These are phyloP conservation scores for Pammene fasciana DNA, from an alignment of 2,888 invertebrate genomes.

Conservation along the genomic window DNA sequence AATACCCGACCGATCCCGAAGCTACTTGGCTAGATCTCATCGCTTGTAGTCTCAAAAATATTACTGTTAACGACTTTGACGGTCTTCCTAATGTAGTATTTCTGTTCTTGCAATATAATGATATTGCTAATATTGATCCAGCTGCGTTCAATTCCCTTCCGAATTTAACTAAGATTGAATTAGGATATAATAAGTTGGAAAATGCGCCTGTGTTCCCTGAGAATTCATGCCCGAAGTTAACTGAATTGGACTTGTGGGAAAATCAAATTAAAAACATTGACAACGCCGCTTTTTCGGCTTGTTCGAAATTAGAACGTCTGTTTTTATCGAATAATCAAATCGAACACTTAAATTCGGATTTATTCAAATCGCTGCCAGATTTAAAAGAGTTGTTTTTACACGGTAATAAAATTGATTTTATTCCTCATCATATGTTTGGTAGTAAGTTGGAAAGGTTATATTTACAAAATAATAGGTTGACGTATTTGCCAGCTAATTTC, in stretches of 20 bases:
- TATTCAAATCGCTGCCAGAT: neutral
- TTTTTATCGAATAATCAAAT: neutral
- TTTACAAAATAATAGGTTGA: neutral
- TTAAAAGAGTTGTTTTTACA: constrained; percentile 5
- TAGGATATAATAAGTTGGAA: neutral
- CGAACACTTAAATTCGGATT: neutral
- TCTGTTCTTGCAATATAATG: neutral
- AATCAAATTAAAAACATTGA: neutral
- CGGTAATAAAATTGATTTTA: neutral
- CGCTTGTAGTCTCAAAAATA: neutral
- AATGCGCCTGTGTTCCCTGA: neutral
- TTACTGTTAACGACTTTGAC: neutral
- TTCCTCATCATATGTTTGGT: neutral
- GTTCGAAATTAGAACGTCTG: neutral
- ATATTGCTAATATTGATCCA: neutral
- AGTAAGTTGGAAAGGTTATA: neutral
- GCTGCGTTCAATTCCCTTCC: neutral
- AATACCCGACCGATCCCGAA: neutral
- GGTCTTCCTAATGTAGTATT: neutral
- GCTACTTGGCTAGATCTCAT: neutral
- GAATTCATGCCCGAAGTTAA: neutral
- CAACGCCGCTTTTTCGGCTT: neutral
- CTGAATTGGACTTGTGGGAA: neutral
- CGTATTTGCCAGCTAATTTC: neutral
- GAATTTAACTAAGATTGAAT: neutral